phyloP scores from a whole-genome alignment of 2,888 invertebrate genomes.

The Augiades crinisus region DNA sequence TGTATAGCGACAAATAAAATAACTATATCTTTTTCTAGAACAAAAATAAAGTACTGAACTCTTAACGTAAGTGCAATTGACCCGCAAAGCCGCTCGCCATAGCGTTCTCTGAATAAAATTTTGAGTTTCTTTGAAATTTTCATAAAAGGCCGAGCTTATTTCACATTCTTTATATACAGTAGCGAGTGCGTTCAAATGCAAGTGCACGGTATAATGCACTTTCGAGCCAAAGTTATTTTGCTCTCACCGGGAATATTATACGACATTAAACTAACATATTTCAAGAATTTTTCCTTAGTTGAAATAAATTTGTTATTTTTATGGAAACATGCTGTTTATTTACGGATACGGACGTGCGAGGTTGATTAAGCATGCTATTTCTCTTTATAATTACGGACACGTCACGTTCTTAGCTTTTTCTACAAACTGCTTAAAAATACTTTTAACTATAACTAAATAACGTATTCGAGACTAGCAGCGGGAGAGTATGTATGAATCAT shows the following conservation, averaged over 20 bases:
- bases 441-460: too few relatives aligned
- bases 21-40: conserved; percentile 17
- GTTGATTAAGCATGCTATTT: too few relatives aligned
- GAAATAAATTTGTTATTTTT: too few relatives aligned
- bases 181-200: conserved; percentile 22
- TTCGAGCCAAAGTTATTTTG: conserved; percentile 12
- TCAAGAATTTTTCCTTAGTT: background rate
- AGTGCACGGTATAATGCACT: conserved; percentile 20
- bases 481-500: too few relatives aligned
- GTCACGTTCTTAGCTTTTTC: too few relatives aligned
- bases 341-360: too few relatives aligned
- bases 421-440: too few relatives aligned
- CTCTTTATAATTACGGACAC: too few relatives aligned
- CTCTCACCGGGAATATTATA: conserved; percentile 8
- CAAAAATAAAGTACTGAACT: conserved; percentile 21
- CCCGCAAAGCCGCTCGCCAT: conserved; percentile 19
- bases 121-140: conserved; percentile 25
- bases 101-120: conserved; percentile 24
- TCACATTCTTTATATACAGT: conserved; percentile 23
- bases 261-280: conserved; percentile 7
- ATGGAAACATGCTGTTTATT: too few relatives aligned
- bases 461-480: too few relatives aligned
- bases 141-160: conserved; percentile 22
- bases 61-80: conserved; percentile 23
- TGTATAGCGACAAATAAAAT: too few relatives aligned